Percentiles rank a stretch among this genome's conserved stretches.
Evolutionary conservation across 2,888 invertebrate genomes (phyloP).

Genomic region (Malthinus flaveolus): DNA sequence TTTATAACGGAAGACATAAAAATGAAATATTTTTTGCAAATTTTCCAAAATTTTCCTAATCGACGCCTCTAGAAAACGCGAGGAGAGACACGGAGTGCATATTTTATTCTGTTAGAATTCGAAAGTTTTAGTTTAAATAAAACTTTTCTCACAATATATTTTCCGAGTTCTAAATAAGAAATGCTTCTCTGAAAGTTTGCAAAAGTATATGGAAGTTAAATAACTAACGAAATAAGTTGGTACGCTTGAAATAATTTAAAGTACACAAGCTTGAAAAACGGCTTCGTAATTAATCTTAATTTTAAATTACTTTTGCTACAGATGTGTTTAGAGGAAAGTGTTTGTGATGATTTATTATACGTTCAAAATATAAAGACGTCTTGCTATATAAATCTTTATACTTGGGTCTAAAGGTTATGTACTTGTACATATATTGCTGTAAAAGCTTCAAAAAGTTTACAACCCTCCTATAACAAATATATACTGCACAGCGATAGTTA

Average conservation of each 20-base stretch:
- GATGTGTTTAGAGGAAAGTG: slow-evolving; percentile 29
- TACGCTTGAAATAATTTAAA: slow-evolving; percentile 36
- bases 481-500: too few relatives aligned
- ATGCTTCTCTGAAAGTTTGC: slow-evolving; percentile 23
- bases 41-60: too few relatives aligned
- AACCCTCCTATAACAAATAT: too few relatives aligned
- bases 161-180: slow-evolving; percentile 31
- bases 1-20: slow-evolving; percentile 10
- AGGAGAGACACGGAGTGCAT: too few relatives aligned
- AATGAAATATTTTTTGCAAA: slow-evolving; percentile 2
- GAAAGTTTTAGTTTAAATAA: slow-evolving; percentile 4
- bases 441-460: too few relatives aligned
- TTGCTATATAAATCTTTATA: slow-evolving; percentile 4
- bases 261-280: slow-evolving; percentile 47
- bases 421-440: too few relatives aligned
- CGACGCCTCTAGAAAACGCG: too few relatives aligned
- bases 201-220: slow-evolving; percentile 36
- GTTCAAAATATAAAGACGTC: slow-evolving; percentile 18
- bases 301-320: slow-evolving; percentile 47
- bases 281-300: slow-evolving; percentile 52
- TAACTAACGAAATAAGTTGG: slow-evolving; percentile 40
- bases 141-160: slow-evolving; percentile 27
- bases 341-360: slow-evolving; percentile 31
- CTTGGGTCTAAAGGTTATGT: too few relatives aligned
- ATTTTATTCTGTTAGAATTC: neutral